Evolutionary conservation across 2,113 vertebrate genomes (phyloP), one percentile per base, ranked within the genome.

Genomic region (Glaucidium brasilianum): DNA sequence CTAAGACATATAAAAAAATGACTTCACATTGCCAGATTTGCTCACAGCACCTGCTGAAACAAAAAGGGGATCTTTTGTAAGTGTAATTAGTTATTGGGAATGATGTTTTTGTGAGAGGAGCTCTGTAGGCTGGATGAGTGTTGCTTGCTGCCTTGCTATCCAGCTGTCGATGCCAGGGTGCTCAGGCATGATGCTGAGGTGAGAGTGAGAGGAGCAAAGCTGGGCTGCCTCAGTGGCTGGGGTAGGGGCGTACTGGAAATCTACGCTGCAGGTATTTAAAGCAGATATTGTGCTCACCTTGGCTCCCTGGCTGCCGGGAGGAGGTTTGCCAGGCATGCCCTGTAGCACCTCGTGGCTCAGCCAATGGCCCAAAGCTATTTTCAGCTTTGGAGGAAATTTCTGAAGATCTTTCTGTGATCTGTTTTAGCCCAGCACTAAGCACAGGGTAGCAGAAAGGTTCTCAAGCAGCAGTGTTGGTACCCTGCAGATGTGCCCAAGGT

Each of bases 301-400:
- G 6, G 23, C 68, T 69, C 29, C 10, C 12, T 43, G 85, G 52
- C 41, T 58, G 22, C 3, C 2, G 52, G 50, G 39, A 50, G 6
- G 29, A 55, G 25, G 12, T 21, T 79, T 68, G 63, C 59, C 37
- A 83, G 23, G 30, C 6, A 17, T 11, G 35, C 4, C 56, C 45
- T 22, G 0, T 4, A 15, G 5, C 6, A 1, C 37, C 68, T 17
- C 25, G 1, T 0, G 0, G 6, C 69, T 56, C 50, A 50, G 45
- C 29, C 34, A 2, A 19, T 2, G 41, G 35, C 30, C 21, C 68
- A n/a, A 59, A 68, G 45, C 18, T 34, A 20, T 30, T 8, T 20
- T 50, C 30, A 39, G 21, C 20, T 67, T 52, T 18, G 9, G 17
- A 58, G 26, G 37, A 34, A 19, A 29, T 63, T 56, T 68, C 18